Percentiles rank a stretch among this genome's conserved stretches.
phyloP scores from a whole-genome alignment of 1,140 invertebrate genomes.

The Antheraea pernyi region DNA sequence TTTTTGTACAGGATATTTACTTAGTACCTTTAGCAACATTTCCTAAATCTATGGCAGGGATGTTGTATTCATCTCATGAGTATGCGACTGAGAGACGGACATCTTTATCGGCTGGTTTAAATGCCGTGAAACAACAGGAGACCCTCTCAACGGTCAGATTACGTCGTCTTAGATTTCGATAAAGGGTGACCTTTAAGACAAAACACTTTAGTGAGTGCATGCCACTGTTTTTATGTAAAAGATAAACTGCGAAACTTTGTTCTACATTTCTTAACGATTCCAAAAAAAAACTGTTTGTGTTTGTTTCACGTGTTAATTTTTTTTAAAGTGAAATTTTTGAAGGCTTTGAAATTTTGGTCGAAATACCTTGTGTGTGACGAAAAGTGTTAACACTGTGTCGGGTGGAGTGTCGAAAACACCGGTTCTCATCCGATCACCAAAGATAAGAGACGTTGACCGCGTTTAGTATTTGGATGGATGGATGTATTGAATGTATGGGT shows the following conservation, averaged over 20 bases:
- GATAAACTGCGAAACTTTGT: conserved; percentile 4
- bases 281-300: not conserved
- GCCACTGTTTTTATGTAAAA: conserved; percentile 13
- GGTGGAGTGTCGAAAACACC: too few species aligned
- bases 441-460: too few species aligned
- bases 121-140: conserved; percentile 27
- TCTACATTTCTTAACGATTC: not conserved
- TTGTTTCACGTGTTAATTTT: too few species aligned
- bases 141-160: conserved; percentile 11
- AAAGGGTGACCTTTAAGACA: not conserved
- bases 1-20: too few species aligned
- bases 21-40: not conserved
- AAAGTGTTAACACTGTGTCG: too few species aligned
- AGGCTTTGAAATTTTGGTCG: too few species aligned
- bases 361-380: too few species aligned
- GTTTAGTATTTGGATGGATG: too few species aligned
- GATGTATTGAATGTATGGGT: too few species aligned
- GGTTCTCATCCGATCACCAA: too few species aligned
- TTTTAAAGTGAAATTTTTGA: too few species aligned
- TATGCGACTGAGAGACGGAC: conserved; percentile 35
- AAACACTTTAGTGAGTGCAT: conserved; percentile 9
- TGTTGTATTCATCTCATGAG: conserved; percentile 62
- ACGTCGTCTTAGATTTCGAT: conserved; percentile 4
- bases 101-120: conserved; percentile 36
- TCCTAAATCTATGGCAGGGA: conserved; percentile 31